phyloP scores from a whole-genome alignment of 2,888 invertebrate genomes.

The Pardosa pseudoannulata region DNA sequence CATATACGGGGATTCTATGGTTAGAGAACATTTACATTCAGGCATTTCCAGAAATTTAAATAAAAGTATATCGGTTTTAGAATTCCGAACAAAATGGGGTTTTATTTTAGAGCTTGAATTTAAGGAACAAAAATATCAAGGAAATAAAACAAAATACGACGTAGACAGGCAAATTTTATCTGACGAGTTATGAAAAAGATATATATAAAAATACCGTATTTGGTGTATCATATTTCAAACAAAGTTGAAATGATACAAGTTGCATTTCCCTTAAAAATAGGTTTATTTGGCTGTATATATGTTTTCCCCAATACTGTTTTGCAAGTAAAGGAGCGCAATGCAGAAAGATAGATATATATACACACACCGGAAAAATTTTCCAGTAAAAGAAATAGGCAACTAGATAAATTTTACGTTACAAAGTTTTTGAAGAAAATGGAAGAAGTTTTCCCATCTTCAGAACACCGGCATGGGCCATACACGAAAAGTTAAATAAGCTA shows the following conservation, averaged over 20 bases:
- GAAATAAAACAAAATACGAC: too few species aligned
- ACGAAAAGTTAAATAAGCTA: too few species aligned
- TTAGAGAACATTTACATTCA: not conserved
- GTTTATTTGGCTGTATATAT: not conserved
- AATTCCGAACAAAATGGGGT: not conserved
- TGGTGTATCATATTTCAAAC: slow-evolving; percentile 9
- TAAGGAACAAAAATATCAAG: too few species aligned
- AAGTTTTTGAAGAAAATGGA: not conserved
- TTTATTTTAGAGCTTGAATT: too few species aligned
- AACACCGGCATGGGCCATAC: too few species aligned
- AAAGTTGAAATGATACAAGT: not conserved
- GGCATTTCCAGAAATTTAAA: not conserved
- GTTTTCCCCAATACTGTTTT: not conserved
- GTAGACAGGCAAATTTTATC: not conserved
- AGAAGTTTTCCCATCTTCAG: too few species aligned
- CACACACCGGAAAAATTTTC: too few species aligned
- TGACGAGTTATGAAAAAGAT: not conserved
- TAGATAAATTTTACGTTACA: not conserved
- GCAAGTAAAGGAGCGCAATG: not conserved
- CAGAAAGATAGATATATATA: too few species aligned
- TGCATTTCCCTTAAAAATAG: not conserved
- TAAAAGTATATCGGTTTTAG: not conserved
- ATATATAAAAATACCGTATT: slow-evolving; percentile 4
- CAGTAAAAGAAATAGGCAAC: not conserved
- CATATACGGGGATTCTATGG: not conserved